Evolutionary conservation across 2,797 vertebrate genomes (phyloP).

Genomic region (Carduelis carduelis): DNA sequence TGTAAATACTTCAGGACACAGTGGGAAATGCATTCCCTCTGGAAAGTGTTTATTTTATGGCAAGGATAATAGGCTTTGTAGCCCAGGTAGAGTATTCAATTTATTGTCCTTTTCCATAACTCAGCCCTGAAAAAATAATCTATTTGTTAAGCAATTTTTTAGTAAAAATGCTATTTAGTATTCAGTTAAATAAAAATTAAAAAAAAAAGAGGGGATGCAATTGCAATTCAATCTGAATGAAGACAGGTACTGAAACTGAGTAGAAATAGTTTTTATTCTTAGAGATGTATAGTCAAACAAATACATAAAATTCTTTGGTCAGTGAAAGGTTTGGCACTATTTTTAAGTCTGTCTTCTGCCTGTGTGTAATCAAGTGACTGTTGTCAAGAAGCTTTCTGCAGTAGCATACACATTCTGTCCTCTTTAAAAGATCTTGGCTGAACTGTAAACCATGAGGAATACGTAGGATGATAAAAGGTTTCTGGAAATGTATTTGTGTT

Average conservation of each 20-base stretch:
- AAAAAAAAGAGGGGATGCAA: neutral
- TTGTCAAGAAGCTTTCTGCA: neutral
- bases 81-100: slow-evolving; percentile 77
- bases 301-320: neutral
- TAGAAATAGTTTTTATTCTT: neutral
- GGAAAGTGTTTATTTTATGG: slow-evolving; percentile 79
- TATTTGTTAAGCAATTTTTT: neutral
- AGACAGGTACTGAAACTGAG: neutral
- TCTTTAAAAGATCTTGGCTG: neutral
- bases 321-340: neutral
- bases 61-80: slow-evolving; percentile 83
- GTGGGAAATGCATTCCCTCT: slow-evolving; percentile 82
- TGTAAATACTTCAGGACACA: slow-evolving; percentile 70
- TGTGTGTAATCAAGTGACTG: neutral
- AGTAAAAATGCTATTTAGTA: neutral
- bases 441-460: neutral
- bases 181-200: neutral
- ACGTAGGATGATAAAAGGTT: neutral
- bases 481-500: neutral
- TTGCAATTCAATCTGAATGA: neutral
- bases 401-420: neutral
- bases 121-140: neutral
- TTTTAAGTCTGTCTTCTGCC: neutral
- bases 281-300: neutral
- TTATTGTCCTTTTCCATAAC: neutral